phyloP scores from a whole-genome alignment of 1,140 invertebrate genomes.

The Oryzaephilus surinamensis region DNA sequence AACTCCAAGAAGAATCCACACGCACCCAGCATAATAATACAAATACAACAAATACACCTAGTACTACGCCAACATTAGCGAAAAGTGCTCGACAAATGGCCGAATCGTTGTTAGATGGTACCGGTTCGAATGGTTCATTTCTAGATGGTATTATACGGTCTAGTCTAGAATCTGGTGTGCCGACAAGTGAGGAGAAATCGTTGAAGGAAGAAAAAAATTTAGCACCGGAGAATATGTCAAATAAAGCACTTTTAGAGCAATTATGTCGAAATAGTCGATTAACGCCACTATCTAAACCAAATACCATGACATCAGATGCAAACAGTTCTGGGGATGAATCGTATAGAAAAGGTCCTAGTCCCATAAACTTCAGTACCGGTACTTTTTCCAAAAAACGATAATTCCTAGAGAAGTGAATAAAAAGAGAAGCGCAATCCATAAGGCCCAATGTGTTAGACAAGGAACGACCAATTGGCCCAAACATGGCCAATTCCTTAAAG shows the following conservation, averaged over 20 bases:
- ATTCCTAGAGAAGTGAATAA: background rate
- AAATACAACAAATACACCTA: constrained; percentile 12
- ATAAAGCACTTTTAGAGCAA: constrained; percentile 59
- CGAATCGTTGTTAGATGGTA: constrained; percentile 49
- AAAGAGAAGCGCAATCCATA: no score
- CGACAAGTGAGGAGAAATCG: constrained; percentile 20
- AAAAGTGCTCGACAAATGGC: constrained; percentile 50
- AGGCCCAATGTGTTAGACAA: no score
- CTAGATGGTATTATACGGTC: constrained; percentile 72
- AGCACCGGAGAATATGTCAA: constrained; percentile 43
- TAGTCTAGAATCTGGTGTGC: constrained; percentile 54
- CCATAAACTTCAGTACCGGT: constrained; percentile 25
- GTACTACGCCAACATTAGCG: constrained; percentile 30
- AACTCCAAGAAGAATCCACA: constrained; percentile 53
- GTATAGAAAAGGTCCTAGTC: constrained; percentile 28
- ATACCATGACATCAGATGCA: constrained; percentile 16
- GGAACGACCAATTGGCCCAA: no score
- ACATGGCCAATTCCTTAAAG: no score
- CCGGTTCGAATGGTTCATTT: constrained; percentile 58
- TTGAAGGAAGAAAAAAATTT: constrained; percentile 32
- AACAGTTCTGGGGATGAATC: constrained; percentile 33
- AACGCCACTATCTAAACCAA: constrained; percentile 43
- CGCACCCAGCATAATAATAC: constrained; percentile 23
- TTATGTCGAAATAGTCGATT: constrained; percentile 50
- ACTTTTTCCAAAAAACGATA: constrained; percentile 8